phyloP scores from a whole-genome alignment of 2,888 invertebrate genomes.

The Leptinotarsa tumamoca region DNA sequence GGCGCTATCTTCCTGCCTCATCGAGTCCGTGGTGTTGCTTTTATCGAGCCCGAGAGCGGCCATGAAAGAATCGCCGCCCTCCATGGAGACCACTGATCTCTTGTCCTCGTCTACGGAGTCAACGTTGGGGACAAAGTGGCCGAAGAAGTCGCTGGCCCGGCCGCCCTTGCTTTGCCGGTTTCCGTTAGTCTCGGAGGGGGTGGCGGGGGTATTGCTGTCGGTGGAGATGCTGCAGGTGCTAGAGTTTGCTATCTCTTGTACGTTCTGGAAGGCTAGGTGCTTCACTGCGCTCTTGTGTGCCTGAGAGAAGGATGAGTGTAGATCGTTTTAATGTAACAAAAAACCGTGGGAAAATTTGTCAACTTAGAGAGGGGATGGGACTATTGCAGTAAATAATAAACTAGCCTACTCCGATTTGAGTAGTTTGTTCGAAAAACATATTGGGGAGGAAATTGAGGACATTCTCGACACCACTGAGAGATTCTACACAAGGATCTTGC shows the following conservation, averaged over 20 bases:
- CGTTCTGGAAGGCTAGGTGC: conserved; percentile 67
- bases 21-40: conserved; percentile 37
- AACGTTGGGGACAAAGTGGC: conserved; percentile 35
- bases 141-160: conserved; percentile 50
- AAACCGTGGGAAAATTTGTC: too few species aligned
- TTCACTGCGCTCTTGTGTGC: conserved; percentile 69
- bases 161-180: conserved; percentile 27
- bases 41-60: conserved; percentile 55
- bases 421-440: too few species aligned
- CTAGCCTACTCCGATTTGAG: too few species aligned
- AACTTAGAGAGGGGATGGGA: too few species aligned
- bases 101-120: conserved; percentile 14
- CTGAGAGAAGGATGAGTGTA: background rate
- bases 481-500: too few species aligned
- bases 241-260: conserved; percentile 15
- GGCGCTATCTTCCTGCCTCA: conserved; percentile 33
- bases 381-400: too few species aligned
- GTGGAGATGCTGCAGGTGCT: conserved; percentile 33
- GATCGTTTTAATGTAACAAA: too few species aligned
- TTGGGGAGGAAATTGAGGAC: too few species aligned
- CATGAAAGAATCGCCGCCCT: conserved; percentile 58
- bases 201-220: conserved; percentile 17
- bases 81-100: conserved; percentile 30
- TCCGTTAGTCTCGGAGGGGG: conserved; percentile 23
- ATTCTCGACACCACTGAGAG: too few species aligned